Conservation (phyloP, 2,797 vertebrate species). For the Rousettus madagascariensis region DNA sequence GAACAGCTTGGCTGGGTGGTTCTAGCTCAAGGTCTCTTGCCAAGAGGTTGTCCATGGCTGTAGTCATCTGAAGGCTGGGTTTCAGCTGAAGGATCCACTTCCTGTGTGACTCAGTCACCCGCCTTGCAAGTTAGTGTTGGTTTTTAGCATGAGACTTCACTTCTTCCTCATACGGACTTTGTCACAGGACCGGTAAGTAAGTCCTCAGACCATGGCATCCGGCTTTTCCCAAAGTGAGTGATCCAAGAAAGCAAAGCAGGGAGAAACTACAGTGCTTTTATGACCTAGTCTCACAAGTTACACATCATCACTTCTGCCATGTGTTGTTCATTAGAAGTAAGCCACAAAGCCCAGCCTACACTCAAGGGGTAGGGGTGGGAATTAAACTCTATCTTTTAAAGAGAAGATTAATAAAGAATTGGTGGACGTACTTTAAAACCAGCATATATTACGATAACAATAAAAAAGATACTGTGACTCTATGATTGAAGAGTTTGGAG, state of each 20-base stretch:
- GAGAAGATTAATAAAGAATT: not conserved
- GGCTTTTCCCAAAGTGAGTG: not conserved
- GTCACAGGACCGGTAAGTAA: not conserved
- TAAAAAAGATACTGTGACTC: not conserved
- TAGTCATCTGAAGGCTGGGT: not conserved
- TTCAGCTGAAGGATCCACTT: not conserved
- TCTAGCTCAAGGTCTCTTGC: not conserved
- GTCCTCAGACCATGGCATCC: not conserved
- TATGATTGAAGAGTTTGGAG: not conserved
- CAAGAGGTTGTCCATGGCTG: not conserved
- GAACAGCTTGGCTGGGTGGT: not conserved
- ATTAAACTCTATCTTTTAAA: not conserved
- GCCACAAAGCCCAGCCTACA: not conserved
- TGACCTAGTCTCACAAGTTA: not conserved
- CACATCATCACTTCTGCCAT: not conserved
- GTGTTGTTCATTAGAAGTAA: not conserved
- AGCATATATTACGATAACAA: not conserved
- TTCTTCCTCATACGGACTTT: not conserved
- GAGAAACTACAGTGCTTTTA: not conserved
- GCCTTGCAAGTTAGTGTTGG: not conserved
- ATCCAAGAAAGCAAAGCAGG: not conserved
- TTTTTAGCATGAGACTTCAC: not conserved
- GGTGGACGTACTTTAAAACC: not conserved
- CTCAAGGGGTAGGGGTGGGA: not conserved
- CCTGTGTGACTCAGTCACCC: not conserved